Evolutionary conservation across 2,113 vertebrate species (phyloP).

Genomic region (Procapra przewalskii): DNA sequence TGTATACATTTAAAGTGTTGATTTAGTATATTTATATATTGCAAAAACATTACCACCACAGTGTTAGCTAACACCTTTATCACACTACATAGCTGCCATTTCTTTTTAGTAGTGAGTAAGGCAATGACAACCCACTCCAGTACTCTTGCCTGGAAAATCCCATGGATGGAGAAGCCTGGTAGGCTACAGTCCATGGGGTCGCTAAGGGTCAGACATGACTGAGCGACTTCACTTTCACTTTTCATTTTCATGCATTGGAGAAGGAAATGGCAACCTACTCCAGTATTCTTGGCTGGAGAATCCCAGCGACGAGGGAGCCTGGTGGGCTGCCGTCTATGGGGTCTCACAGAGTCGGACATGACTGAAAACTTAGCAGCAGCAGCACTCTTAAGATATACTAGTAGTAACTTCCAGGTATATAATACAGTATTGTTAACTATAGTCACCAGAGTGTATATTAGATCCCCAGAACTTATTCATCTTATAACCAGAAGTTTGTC

Average conservation of each 20-base stretch:
- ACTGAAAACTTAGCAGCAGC: too few species aligned
- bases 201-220: accelerated
- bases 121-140: too few species aligned
- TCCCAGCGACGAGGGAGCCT: too few species aligned
- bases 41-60: not conserved
- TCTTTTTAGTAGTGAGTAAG: not conserved
- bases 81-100: not conserved
- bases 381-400: not conserved
- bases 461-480: not conserved
- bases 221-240: too few species aligned
- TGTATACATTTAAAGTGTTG: not conserved
- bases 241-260: too few species aligned
- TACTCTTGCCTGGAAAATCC: too few species aligned
- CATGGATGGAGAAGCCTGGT: too few species aligned
- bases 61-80: not conserved
- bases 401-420: not conserved
- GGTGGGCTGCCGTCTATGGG: too few species aligned
- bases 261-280: too few species aligned
- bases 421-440: not conserved
- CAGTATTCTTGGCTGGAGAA: too few species aligned
- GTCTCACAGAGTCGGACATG: accelerated
- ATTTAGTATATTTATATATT: not conserved
- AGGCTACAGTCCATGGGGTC: too few species aligned
- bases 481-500: not conserved
- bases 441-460: not conserved